A percentile compares a stretch with the other conserved stretches of the same genome.
These are phyloP conservation scores for Dolichallabes microphthalmus DNA, from an alignment of 2,113 vertebrate genomes.

Conservation along the genomic window DNA sequence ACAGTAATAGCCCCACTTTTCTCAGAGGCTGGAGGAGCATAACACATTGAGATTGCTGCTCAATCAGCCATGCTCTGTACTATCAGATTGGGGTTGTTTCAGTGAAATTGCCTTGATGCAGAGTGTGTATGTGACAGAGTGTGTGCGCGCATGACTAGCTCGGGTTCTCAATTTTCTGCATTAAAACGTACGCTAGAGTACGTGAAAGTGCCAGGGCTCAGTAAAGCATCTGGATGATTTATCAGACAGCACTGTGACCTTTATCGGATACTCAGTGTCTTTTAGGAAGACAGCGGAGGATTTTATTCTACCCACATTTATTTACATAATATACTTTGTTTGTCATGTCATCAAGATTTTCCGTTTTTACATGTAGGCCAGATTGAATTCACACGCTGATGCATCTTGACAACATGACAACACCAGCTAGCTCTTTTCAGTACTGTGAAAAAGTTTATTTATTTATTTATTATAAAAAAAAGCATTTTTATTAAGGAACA, in stretches of 20 bases:
- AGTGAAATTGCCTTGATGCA: slow-evolving; percentile 27
- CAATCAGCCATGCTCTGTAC: slow-evolving; percentile 30
- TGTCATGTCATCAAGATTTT: not conserved
- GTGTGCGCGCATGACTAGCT: not conserved
- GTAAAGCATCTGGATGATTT: slow-evolving; percentile 45
- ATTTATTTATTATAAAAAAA: no score
- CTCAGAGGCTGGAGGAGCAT: slow-evolving; percentile 8
- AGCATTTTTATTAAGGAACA: no score
- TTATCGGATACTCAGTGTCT: slow-evolving; percentile 42
- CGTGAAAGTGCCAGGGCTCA: slow-evolving; percentile 33
- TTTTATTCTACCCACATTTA: slow-evolving; percentile 9
- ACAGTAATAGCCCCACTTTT: slow-evolving; percentile 29
- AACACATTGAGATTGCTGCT: slow-evolving; percentile 29
- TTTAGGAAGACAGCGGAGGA: slow-evolving; percentile 29
- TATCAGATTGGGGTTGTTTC: slow-evolving; percentile 35
- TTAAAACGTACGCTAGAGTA: not conserved
- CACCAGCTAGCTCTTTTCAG: not conserved
- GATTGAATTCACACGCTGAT: not conserved
- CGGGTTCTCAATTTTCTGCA: slow-evolving; percentile 4
- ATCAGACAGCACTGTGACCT: slow-evolving; percentile 41
- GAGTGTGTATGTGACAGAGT: not conserved
- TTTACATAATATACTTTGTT: not conserved
- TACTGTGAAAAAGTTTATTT: no score
- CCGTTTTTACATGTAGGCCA: not conserved
- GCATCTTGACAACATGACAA: not conserved